These are phyloP conservation scores for Phylloscopus trochilus DNA, from an alignment of 2,113 vertebrate genomes.

Conservation along the genomic window DNA sequence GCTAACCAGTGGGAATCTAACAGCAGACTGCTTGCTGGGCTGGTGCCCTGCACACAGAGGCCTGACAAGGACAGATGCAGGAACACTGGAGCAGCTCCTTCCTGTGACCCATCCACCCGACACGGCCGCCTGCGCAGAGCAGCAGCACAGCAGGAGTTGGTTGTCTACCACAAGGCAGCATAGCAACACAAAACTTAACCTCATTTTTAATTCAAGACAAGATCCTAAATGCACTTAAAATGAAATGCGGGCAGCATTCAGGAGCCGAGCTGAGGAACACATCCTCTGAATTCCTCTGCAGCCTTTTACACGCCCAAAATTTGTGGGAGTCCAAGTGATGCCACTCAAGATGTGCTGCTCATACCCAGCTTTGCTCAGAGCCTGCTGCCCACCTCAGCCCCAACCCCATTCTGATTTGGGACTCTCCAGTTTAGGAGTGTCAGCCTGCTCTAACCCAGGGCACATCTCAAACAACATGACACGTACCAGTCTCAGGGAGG, in stretches of 20 bases:
- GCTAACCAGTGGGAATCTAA: neutral
- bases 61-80: neutral
- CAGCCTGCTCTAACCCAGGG: neutral
- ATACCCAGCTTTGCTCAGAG: neutral
- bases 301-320: neutral
- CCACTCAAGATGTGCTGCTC: neutral
- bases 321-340: neutral
- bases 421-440: neutral
- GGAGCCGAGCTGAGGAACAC: fast-evolving
- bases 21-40: neutral
- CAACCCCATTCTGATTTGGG: neutral
- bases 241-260: neutral
- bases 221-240: neutral
- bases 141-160: neutral
- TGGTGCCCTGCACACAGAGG: neutral
- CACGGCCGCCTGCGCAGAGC: fast-evolving
- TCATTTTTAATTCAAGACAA: neutral
- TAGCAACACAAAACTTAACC: neutral
- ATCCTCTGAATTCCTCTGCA: neutral
- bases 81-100: neutral
- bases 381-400: neutral
- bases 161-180: neutral
- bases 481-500: neutral
- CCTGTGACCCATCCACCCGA: neutral
- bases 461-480: neutral